Conservation (phyloP, 2,888 invertebrate species). For the Proisotoma minuta region DNA sequence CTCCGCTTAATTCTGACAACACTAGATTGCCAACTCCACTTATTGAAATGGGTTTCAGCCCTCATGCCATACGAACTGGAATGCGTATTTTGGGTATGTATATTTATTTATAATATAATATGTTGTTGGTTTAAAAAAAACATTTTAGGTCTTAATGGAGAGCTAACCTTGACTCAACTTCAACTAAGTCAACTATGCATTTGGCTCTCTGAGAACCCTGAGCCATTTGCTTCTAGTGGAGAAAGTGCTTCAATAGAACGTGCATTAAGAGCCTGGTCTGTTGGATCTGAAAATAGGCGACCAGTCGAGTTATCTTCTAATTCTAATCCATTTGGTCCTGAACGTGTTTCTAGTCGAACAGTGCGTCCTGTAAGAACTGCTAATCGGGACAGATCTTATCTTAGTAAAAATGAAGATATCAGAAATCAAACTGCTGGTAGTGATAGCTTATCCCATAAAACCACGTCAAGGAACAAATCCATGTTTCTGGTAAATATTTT, state of each 20-base stretch:
- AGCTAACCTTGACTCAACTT: slow-evolving; percentile 53
- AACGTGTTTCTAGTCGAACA: too few species aligned
- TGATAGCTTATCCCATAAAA: too few species aligned
- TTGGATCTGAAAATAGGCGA: too few species aligned
- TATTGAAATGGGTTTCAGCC: slow-evolving; percentile 62
- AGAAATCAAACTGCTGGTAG: too few species aligned
- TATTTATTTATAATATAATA: not conserved
- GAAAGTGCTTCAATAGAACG: too few species aligned
- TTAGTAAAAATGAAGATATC: not conserved
- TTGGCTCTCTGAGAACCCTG: slow-evolving; percentile 64
- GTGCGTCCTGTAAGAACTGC: too few species aligned
- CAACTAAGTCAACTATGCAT: slow-evolving; percentile 60
- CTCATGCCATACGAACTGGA: slow-evolving; percentile 58
- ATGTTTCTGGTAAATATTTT: too few species aligned
- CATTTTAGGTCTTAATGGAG: slow-evolving; percentile 51
- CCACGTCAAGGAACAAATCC: too few species aligned
- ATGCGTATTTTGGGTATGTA: slow-evolving; percentile 55
- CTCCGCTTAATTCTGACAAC: slow-evolving; percentile 38
- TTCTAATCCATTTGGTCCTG: too few species aligned
- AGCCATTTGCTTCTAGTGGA: too few species aligned
- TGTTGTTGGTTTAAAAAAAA: not conserved
- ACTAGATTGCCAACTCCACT: slow-evolving; percentile 53
- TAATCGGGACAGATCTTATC: not conserved
- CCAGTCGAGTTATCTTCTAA: too few species aligned
- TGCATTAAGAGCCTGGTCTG: too few species aligned